Evolutionary conservation across 2,797 vertebrate genomes (phyloP).

Genomic region (Centroberyx gerrardi): DNA sequence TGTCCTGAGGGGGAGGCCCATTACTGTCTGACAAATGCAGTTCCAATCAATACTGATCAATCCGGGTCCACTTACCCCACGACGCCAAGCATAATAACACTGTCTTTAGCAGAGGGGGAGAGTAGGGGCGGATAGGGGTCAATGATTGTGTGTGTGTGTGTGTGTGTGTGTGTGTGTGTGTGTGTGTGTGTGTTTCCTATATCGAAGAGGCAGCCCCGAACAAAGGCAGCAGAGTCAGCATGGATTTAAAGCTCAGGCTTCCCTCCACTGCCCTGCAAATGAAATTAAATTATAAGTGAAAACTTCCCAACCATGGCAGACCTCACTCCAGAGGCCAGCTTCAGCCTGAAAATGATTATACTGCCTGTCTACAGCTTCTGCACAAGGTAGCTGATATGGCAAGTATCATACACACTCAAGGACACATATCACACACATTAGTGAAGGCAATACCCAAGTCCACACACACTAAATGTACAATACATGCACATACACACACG

Average conservation of each 20-base stretch:
- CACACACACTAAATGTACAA: background rate
- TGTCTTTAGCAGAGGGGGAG: slow-evolving; percentile 38
- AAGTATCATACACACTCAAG: background rate
- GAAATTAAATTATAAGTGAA: slow-evolving; percentile 62
- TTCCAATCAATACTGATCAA: slow-evolving; percentile 81
- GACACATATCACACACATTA: background rate
- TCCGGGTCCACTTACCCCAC: slow-evolving; percentile 77
- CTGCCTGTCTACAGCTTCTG: background rate
- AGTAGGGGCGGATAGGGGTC: slow-evolving; percentile 41
- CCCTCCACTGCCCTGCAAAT: slow-evolving; percentile 47
- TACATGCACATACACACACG: background rate
- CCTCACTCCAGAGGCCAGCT: slow-evolving; percentile 6
- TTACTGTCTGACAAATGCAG: slow-evolving; percentile 77
- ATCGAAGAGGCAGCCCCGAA: slow-evolving; percentile 25
- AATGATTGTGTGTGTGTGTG: slow-evolving; percentile 34
- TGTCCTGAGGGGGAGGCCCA: slow-evolving; percentile 70
- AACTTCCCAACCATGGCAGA: slow-evolving; percentile 47
- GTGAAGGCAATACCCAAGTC: background rate
- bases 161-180: background rate
- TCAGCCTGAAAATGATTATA: slow-evolving; percentile 26
- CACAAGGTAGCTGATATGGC: background rate
- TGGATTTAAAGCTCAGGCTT: slow-evolving; percentile 57
- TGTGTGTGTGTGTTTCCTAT: slow-evolving; percentile 48
- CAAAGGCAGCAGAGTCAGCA: slow-evolving; percentile 48
- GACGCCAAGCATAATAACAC: slow-evolving; percentile 51